Conservation (phyloP, 1,140 invertebrate genomes). For the Ctenoplectra terminalis region DNA sequence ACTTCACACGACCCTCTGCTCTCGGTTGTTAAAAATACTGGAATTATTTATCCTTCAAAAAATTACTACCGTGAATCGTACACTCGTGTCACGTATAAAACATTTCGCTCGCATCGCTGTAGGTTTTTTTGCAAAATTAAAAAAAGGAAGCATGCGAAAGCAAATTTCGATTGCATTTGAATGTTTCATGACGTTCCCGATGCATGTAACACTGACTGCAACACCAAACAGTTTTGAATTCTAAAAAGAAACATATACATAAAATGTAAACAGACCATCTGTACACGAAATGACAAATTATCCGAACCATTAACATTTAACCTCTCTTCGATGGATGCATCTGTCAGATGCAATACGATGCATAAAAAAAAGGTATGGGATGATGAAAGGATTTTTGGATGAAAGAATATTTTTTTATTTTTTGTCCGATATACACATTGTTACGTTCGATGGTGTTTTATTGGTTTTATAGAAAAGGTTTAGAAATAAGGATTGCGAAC, state of each 20-base stretch:
- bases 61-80: neutral
- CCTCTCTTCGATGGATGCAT: too few relatives aligned
- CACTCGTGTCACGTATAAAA: neutral
- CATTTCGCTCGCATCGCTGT: neutral
- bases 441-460: too few relatives aligned
- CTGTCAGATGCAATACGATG: too few relatives aligned
- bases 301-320: too few relatives aligned
- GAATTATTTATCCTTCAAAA: neutral
- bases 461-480: too few relatives aligned
- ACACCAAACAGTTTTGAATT: neutral
- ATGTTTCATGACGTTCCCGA: neutral
- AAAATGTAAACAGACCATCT: too few relatives aligned
- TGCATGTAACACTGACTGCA: neutral
- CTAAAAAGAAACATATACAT: neutral
- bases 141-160: neutral
- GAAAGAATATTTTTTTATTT: too few relatives aligned
- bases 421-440: too few relatives aligned
- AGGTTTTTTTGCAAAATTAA: neutral
- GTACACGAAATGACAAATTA: too few relatives aligned
- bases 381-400: too few relatives aligned
- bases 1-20: neutral
- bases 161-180: neutral
- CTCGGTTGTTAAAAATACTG: neutral
- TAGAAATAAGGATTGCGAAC: too few relatives aligned
- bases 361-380: too few relatives aligned